phyloP scores from a whole-genome alignment of 2,113 vertebrate genomes.

The Hyperopisus bebe region DNA sequence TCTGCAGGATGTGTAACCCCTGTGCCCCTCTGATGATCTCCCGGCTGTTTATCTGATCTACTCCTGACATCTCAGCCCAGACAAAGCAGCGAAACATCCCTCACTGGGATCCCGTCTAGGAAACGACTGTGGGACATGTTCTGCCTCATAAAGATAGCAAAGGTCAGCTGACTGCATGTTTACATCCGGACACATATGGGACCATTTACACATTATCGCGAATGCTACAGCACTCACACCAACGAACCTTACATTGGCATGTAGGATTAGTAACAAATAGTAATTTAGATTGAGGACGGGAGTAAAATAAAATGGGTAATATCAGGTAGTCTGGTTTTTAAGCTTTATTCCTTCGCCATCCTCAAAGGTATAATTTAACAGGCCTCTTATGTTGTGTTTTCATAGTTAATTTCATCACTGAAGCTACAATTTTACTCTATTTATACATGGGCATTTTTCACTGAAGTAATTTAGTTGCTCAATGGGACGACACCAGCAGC shows the following conservation, averaged over 20 bases:
- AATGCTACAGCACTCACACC: not conserved
- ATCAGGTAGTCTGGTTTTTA: not conserved
- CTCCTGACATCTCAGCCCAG: slow-evolving; percentile 1
- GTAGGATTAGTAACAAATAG: not conserved
- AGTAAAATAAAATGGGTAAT: not conserved
- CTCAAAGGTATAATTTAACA: not conserved
- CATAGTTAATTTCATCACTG: not conserved
- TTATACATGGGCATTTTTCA: not conserved
- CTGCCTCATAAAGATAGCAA: not conserved
- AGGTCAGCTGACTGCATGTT: not conserved
- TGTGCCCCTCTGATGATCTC: not conserved
- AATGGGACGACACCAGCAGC: not conserved
- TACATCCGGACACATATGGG: not conserved
- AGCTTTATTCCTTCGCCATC: not conserved
- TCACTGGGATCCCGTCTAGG: not conserved
- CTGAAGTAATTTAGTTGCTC: not conserved
- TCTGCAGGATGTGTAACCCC: not conserved
- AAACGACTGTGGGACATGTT: not conserved
- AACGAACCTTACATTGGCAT: not conserved
- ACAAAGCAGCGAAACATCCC: not conserved
- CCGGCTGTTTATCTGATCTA: not conserved
- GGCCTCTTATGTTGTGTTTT: not conserved
- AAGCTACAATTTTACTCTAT: not conserved
- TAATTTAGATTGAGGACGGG: not conserved
- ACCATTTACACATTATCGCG: not conserved